These are phyloP conservation scores for Pachypanchax playfairii DNA, from an alignment of 2,113 vertebrate species.

Conservation along the genomic window DNA sequence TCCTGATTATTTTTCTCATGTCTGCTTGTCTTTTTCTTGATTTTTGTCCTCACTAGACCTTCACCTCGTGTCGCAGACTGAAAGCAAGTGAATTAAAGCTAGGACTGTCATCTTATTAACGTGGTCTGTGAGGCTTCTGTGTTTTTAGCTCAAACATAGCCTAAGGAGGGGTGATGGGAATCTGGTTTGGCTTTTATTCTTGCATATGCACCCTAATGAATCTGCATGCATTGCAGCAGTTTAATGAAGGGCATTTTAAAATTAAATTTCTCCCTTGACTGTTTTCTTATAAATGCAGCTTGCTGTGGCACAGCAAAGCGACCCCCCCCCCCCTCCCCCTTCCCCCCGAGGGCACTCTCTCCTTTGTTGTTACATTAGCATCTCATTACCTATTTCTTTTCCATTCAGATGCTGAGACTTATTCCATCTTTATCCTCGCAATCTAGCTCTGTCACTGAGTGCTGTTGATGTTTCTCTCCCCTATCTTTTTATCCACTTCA, in stretches of 20 bases:
- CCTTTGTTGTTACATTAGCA: constrained; percentile 75
- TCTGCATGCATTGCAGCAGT: constrained; percentile 36
- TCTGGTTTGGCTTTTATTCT: constrained; percentile 33
- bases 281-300: constrained; percentile 38
- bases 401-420: constrained; percentile 39
- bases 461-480: neutral
- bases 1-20: no score
- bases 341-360: constrained; percentile 57
- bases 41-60: constrained; percentile 10
- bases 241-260: constrained; percentile 53
- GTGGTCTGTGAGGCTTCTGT: neutral
- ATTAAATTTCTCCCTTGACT: constrained; percentile 23
- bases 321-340: no score
- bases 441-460: neutral
- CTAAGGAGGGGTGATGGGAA: constrained; percentile 24
- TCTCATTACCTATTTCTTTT: constrained; percentile 68
- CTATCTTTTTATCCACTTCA: constrained; percentile 28
- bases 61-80: constrained; percentile 6
- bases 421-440: constrained; percentile 14
- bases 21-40: neutral
- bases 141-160: constrained; percentile 1
- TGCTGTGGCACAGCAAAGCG: constrained; percentile 55
- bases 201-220: constrained; percentile 33
- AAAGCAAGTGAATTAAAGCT: neutral
- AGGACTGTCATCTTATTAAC: constrained; percentile 21